phyloP scores from a whole-genome alignment of 2,113 vertebrate genomes.

The Microcebus tavaratra region DNA sequence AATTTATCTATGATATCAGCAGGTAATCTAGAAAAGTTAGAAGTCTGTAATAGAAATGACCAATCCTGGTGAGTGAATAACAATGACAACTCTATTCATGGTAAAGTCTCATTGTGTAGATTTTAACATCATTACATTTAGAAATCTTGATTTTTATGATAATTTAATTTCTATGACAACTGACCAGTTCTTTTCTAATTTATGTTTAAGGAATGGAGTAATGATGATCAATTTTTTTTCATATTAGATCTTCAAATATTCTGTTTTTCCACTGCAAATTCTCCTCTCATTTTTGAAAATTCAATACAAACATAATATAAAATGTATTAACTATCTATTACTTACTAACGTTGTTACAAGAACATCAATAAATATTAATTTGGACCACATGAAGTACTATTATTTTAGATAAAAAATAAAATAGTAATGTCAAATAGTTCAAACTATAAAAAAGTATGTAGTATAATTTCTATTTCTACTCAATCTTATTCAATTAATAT shows the following conservation, averaged over 20 bases:
- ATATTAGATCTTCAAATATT: background rate
- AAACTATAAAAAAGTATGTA: background rate
- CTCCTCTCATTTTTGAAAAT: background rate
- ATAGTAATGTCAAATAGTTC: background rate
- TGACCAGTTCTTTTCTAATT: background rate
- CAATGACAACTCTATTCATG: background rate
- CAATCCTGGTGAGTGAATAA: background rate
- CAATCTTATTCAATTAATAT: background rate
- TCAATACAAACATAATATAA: background rate
- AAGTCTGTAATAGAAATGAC: background rate
- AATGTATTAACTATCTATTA: background rate
- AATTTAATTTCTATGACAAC: background rate
- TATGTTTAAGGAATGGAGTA: background rate
- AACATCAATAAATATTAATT: background rate
- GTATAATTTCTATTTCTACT: background rate
- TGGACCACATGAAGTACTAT: background rate
- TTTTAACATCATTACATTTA: background rate
- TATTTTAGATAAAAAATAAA: background rate
- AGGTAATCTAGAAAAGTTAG: background rate
- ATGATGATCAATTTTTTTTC: background rate
- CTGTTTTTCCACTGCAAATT: background rate
- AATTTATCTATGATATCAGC: background rate
- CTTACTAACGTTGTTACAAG: background rate
- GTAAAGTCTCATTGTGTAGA: background rate
- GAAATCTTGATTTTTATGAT: background rate